Percentiles rank a stretch among this genome's conserved stretches.
Evolutionary conservation across 1,140 invertebrate species (phyloP).

Genomic region (Neodiprion pinetum): DNA sequence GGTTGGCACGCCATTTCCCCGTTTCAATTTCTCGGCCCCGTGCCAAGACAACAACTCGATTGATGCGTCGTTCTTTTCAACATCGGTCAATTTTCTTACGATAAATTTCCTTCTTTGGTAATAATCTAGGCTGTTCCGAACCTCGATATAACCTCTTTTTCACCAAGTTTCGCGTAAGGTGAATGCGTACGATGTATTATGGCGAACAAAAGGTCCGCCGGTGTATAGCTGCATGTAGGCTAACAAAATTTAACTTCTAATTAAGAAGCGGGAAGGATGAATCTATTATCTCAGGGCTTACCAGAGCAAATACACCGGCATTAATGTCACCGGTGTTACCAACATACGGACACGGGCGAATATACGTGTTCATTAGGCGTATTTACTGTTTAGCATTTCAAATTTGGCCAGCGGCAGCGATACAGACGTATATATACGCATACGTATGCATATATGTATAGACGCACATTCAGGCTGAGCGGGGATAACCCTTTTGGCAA

Average conservation of each 20-base stretch:
- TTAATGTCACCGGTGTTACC: conserved; percentile 52
- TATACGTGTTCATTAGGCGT: conserved; percentile 63
- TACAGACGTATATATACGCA: conserved; percentile 30
- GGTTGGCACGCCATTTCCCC: background rate
- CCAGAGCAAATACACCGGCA: conserved; percentile 46
- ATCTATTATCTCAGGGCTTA: conserved; percentile 55
- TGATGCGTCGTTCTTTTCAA: too few species aligned
- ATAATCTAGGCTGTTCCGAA: too few species aligned
- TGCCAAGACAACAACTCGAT: background rate
- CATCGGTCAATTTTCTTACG: too few species aligned
- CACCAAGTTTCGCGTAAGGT: too few species aligned
- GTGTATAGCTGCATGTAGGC: conserved; percentile 26
- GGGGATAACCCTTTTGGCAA: conserved; percentile 44
- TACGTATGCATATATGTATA: conserved; percentile 11
- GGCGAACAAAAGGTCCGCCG: too few species aligned
- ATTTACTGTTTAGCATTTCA: conserved; percentile 64
- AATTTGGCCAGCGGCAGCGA: conserved; percentile 49
- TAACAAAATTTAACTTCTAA: conserved; percentile 59
- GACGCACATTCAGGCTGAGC: background rate
- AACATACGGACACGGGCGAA: conserved; percentile 52
- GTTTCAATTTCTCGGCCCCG: background rate
- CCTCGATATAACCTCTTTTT: too few species aligned
- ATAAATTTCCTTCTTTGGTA: too few species aligned
- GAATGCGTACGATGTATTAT: too few species aligned
- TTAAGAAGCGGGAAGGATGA: conserved; percentile 63